Base-by-base conservation (phyloP, 2,797 vertebrate genomes). In the Spinus olivaceus region DNA sequence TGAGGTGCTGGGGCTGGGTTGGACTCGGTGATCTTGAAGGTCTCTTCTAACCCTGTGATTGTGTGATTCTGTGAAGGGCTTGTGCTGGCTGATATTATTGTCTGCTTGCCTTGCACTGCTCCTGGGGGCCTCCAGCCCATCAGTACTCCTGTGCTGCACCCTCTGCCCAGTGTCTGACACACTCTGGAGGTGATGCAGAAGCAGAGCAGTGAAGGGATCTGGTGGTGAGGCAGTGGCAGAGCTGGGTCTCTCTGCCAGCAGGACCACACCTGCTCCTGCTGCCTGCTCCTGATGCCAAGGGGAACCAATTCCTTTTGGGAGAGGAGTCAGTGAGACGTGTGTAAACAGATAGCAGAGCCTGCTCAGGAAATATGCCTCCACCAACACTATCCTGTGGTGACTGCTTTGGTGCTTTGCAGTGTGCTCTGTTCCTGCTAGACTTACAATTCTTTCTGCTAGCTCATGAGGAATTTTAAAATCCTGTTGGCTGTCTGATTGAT, bases 121-220 rank as follows among this genome's bases (percentile, higher is more conserved):
- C 49, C 83, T 73, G 13, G 53, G 59, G 41, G n/a, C 25, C 61
- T 49, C 24, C 54, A 11, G 37, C 22, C 51, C 33, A 15, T 10
- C 69, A 57, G 76, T 32, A n/a, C n/a, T n/a, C n/a, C n/a, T 35
- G 37, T 47, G 69, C 11, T 64, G 42, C 42, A 41, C 49, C 5
- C 32, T 6, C 12, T 84, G 89, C 6, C 59, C 42, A 14, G 41
- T 30, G 32, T 13, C 41, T 73, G 69, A 2, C 1, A 1, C 7
- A 0, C 41, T 32, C 39, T 0, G 3, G 20, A n/a, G 47, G 17
- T 20, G 44, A n/a, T 13, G 28, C 27, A 21, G 28, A 24, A 14
- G 14, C 0, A 14, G 51, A 0, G 5, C 14, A 70, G 19, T 2
- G 51, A 10, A 18, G 41, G 13, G 17, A 51, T 2, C 7, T 2